Conservation (phyloP, 2,797 vertebrate species). For the Poeciliopsis presidionis region DNA sequence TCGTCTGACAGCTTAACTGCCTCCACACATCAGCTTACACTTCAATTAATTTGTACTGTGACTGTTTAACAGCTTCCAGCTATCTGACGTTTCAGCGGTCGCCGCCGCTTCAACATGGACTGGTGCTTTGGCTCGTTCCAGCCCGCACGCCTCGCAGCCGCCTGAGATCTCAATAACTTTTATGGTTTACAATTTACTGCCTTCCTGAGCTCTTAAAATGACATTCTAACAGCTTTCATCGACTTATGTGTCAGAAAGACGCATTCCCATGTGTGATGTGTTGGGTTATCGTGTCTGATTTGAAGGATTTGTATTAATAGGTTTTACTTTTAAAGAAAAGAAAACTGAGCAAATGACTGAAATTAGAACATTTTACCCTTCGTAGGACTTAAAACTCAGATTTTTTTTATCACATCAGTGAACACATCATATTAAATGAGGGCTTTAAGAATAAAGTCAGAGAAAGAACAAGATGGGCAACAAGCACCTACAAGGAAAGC, state of each 20-base stretch:
- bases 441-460: neutral
- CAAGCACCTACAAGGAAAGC: neutral
- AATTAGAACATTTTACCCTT: neutral
- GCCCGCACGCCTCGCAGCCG: neutral
- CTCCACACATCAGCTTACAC: slow-evolving; percentile 12
- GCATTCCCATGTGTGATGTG: neutral
- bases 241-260: neutral
- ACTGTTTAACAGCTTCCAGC: slow-evolving; percentile 11
- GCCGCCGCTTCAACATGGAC: neutral
- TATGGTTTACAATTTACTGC: neutral
- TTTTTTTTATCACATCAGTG: neutral
- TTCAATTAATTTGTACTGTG: slow-evolving; percentile 9
- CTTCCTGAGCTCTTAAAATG: neutral
- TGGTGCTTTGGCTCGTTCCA: slow-evolving; percentile 1
- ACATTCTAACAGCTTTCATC: neutral
- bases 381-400: neutral
- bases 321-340: neutral
- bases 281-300: neutral
- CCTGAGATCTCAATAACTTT: neutral
- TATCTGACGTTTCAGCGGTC: slow-evolving; percentile 5
- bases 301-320: neutral
- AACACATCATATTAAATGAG: neutral
- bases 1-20: slow-evolving; percentile 10
- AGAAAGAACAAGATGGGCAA: neutral
- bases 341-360: neutral